A percentile compares a stretch with the other conserved stretches of the same genome.
phyloP scores from a whole-genome alignment of 2,888 invertebrate genomes.

The Synanthedon tipuliformis region DNA sequence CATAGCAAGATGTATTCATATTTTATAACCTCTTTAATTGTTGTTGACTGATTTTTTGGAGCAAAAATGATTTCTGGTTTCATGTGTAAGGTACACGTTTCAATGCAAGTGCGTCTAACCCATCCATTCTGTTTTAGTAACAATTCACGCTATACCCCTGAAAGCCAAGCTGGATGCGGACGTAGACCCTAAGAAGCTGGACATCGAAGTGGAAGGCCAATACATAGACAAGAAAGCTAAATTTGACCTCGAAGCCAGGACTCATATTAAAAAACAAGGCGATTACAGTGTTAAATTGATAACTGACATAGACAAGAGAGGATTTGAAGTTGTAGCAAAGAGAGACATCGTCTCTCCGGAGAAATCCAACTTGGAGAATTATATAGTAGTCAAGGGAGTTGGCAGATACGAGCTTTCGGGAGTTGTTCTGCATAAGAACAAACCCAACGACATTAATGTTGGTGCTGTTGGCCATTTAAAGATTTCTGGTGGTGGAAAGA shows the following conservation, averaged over 20 bases:
- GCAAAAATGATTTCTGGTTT: too few relatives aligned
- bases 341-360: slow-evolving; percentile 66
- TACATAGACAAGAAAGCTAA: slow-evolving; percentile 73
- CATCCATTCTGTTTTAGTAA: slow-evolving; percentile 34
- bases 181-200: slow-evolving; percentile 65
- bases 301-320: slow-evolving; percentile 32
- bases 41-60: too few relatives aligned
- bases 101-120: too few relatives aligned
- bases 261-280: slow-evolving; percentile 47
- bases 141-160: slow-evolving; percentile 64
- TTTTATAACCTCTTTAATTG: too few relatives aligned
- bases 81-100: too few relatives aligned
- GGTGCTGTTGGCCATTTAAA: slow-evolving; percentile 70
- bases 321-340: slow-evolving; percentile 63
- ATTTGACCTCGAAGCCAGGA: slow-evolving; percentile 69
- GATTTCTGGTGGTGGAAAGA: slow-evolving; percentile 54
- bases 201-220: slow-evolving; percentile 66
- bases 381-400: slow-evolving; percentile 68
- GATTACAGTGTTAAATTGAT: slow-evolving; percentile 50
- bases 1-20: too few relatives aligned
- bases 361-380: slow-evolving; percentile 73
- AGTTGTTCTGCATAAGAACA: slow-evolving; percentile 64
- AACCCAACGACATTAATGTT: slow-evolving; percentile 66
- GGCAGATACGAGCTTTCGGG: slow-evolving; percentile 74
- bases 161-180: slow-evolving; percentile 68